Conservation (phyloP, 1,140 invertebrate species). For the Hermatobates lingyangjiaoensis region DNA sequence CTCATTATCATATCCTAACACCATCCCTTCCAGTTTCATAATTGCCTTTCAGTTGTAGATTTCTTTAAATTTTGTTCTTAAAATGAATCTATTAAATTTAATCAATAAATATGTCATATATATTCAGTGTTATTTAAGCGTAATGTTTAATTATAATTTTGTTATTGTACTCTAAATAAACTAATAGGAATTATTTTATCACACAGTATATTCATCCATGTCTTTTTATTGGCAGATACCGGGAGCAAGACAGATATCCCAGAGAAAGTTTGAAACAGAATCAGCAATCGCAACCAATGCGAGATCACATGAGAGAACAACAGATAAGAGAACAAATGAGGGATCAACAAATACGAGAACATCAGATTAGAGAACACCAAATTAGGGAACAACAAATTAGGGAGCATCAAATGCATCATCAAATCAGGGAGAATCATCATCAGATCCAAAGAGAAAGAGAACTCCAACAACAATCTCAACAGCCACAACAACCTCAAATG, state of each 20-base stretch:
- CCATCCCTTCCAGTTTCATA: too few relatives aligned
- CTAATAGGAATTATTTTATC: too few relatives aligned
- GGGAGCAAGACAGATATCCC: constrained; percentile 15
- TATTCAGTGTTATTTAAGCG: too few relatives aligned
- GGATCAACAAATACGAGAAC: not conserved
- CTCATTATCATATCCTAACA: too few relatives aligned
- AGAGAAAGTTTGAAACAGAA: constrained; percentile 10
- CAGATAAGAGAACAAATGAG: not conserved
- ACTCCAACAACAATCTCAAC: constrained; percentile 10
- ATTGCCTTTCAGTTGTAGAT: too few relatives aligned
- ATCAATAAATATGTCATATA: too few relatives aligned
- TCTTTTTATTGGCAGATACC: not conserved
- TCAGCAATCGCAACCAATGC: constrained; percentile 3
- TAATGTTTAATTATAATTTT: too few relatives aligned
- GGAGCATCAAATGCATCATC: constrained; percentile 13
- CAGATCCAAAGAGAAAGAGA: constrained; percentile 11
- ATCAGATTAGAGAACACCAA: constrained; percentile 6
- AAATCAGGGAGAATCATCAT: constrained; percentile 12
- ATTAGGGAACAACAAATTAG: constrained; percentile 3
- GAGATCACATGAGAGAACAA: constrained; percentile 5
- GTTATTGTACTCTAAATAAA: too few relatives aligned
- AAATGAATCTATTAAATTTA: too few relatives aligned
- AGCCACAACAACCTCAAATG: not conserved
- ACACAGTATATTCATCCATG: too few relatives aligned
- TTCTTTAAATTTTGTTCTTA: too few relatives aligned